These are phyloP conservation scores for Ciconia nigra DNA, from an alignment of 2,797 vertebrate species.

Conservation along the genomic window DNA sequence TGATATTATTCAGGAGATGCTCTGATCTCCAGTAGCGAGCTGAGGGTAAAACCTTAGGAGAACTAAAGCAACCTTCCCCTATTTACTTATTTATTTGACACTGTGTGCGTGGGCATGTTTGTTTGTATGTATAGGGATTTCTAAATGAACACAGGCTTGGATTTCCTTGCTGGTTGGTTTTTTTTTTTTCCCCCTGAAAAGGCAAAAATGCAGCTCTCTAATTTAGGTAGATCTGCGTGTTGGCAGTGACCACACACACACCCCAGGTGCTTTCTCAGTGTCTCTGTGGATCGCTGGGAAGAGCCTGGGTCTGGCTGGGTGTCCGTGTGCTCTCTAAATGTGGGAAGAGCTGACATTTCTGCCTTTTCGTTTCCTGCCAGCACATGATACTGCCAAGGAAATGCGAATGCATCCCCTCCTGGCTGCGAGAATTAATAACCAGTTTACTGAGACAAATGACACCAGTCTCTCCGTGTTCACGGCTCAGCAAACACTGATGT, in stretches of 20 bases:
- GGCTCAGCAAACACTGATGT: neutral
- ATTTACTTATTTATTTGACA: neutral
- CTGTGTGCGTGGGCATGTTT: neutral
- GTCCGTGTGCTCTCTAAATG: neutral
- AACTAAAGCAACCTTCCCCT: neutral
- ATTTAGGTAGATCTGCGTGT: neutral
- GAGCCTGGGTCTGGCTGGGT: neutral
- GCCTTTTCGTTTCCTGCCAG: neutral
- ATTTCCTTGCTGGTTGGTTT: neutral
- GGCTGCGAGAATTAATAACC: neutral
- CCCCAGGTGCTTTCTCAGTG: neutral
- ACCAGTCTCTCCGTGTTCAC: neutral
- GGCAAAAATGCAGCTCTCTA: neutral
- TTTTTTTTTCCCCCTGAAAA: neutral
- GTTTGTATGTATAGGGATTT: neutral
- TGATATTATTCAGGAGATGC: neutral
- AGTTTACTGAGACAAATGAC: neutral
- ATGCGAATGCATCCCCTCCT: neutral
- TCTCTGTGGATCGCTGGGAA: rapidly evolving
- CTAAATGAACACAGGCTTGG: neutral
- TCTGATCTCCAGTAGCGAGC: neutral
- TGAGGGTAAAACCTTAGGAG: neutral
- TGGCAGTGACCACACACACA: neutral
- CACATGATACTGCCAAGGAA: neutral
- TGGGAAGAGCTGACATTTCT: neutral